Evolutionary conservation across 2,888 invertebrate genomes (phyloP).

Genomic region (Sphaerophoria taeniata): DNA sequence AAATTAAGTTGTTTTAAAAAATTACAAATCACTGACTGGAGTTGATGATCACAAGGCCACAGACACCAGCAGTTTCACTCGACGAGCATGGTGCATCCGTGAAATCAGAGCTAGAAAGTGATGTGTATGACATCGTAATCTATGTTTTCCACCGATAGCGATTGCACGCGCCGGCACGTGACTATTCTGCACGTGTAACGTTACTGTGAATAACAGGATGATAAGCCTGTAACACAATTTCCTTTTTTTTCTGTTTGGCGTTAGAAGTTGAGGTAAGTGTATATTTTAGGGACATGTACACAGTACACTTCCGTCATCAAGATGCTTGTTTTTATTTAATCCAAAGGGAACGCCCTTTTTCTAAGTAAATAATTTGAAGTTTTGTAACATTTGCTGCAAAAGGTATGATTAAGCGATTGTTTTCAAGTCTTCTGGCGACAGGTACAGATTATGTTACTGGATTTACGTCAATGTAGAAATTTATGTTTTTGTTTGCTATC

Average conservation of each 20-base stretch:
- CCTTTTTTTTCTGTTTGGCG: neutral
- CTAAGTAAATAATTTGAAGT: conserved; percentile 59
- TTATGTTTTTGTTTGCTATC: conserved; percentile 35
- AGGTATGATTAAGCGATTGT: conserved; percentile 67
- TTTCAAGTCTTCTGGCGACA: conserved; percentile 12
- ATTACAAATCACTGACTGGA: conserved; percentile 69
- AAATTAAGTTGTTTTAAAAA: conserved; percentile 71
- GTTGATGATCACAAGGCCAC: conserved; percentile 40
- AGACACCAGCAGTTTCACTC: conserved; percentile 31
- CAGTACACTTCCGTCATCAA: conserved; percentile 23
- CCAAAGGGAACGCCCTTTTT: conserved; percentile 13
- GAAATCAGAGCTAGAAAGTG: conserved; percentile 73
- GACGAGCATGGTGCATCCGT: conserved; percentile 54
- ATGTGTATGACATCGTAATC: conserved; percentile 76
- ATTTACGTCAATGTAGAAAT: conserved; percentile 25
- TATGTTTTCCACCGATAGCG: conserved; percentile 74
- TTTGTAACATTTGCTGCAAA: conserved; percentile 40
- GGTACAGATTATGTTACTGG: conserved; percentile 39
- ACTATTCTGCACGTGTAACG: conserved; percentile 73
- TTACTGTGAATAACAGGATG: conserved; percentile 76
- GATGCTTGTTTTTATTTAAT: conserved; percentile 37
- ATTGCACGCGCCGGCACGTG: conserved; percentile 75
- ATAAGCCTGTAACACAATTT: conserved; percentile 68
- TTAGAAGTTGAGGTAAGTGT: conserved; percentile 44
- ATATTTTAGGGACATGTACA: neutral